Conservation (phyloP, 2,797 vertebrate species). For the Enteromius fasciolatus region DNA sequence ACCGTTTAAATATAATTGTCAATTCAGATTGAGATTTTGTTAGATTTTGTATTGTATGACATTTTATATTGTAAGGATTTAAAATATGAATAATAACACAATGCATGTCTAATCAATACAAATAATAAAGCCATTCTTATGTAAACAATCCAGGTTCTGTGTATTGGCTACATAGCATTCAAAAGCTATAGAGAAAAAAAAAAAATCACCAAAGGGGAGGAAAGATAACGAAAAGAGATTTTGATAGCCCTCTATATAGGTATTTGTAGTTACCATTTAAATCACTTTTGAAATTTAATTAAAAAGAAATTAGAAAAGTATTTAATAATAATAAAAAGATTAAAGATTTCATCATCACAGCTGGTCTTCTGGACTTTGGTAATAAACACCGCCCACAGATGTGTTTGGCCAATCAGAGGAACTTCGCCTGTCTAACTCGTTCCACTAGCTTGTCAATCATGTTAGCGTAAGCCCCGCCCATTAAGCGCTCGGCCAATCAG, state of each 20-base stretch:
- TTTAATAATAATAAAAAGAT: neutral
- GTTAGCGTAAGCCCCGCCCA: neutral
- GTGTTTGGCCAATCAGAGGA: neutral
- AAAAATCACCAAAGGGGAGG: neutral
- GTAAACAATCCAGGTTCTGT: neutral
- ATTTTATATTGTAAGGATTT: neutral
- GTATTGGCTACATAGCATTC: neutral
- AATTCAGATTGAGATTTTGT: neutral
- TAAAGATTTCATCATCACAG: neutral
- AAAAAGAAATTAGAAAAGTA: neutral
- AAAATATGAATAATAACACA: neutral
- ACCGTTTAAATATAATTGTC: neutral
- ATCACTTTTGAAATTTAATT: neutral
- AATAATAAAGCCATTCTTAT: neutral
- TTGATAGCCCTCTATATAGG: neutral
- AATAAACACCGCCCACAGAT: neutral
- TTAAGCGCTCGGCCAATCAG: neutral
- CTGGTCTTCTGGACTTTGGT: neutral
- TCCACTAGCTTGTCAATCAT: neutral
- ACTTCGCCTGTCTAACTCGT: neutral
- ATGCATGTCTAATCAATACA: neutral
- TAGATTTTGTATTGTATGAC: neutral
- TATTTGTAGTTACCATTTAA: neutral
- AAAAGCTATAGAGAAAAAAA: neutral
- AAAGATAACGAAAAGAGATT: neutral